Conservation (phyloP, 1,140 invertebrate genomes). For the Nasonia longicornis region DNA sequence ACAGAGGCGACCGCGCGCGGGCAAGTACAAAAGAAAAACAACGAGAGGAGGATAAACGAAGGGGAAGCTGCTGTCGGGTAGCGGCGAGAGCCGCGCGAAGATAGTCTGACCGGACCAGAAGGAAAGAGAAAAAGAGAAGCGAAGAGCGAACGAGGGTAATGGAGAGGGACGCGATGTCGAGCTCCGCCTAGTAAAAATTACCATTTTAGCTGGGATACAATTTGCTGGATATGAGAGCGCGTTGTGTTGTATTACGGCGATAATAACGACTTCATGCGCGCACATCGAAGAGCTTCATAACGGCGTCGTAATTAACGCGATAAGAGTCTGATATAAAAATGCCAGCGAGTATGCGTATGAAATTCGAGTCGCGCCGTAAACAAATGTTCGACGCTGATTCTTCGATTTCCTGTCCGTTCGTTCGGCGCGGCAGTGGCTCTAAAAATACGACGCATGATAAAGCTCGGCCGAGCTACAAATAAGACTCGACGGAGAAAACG, state of each 20-base stretch:
- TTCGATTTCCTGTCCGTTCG: not conserved
- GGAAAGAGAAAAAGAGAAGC: not conserved
- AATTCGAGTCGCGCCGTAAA: too few species aligned
- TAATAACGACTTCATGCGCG: not conserved
- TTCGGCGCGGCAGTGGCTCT: too few species aligned
- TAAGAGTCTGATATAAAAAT: not conserved
- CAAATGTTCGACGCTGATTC: not conserved
- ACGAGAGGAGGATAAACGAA: not conserved
- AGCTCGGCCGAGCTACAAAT: not conserved
- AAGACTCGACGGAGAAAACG: not conserved
- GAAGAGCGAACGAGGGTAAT: not conserved
- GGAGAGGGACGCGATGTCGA: not conserved
- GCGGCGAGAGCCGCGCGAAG: not conserved
- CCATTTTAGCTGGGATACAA: not conserved
- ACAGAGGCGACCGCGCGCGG: not conserved
- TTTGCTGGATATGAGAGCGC: not conserved
- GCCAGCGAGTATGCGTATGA: not conserved
- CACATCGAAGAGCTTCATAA: too few species aligned
- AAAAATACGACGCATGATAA: not conserved
- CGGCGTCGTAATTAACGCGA: too few species aligned
- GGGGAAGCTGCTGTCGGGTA: not conserved
- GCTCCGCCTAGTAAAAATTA: constrained; percentile 1
- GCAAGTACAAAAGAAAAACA: not conserved
- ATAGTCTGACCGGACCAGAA: not conserved
- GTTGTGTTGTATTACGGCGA: not conserved